Evolutionary conservation across 2,113 vertebrate species (phyloP).

Genomic region (Psittacus erithacus): DNA sequence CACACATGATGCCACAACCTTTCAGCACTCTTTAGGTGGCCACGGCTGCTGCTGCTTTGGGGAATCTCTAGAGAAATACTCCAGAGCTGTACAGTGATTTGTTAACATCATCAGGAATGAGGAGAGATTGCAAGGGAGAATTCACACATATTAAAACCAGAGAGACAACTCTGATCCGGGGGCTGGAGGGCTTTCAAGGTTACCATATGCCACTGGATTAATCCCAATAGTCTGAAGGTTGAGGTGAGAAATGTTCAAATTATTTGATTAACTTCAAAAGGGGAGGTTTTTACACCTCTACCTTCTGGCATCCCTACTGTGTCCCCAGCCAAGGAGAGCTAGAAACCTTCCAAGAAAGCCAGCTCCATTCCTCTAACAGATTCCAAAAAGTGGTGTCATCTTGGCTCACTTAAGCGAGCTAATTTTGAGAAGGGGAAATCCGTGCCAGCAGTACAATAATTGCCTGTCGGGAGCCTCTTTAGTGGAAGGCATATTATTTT

Average conservation of each 20-base stretch:
- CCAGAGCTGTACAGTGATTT: not conserved
- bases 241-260: conserved; percentile 47
- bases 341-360: not conserved
- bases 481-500: not conserved
- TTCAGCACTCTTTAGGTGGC: not conserved
- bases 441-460: not conserved
- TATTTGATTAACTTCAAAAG: conserved; percentile 46
- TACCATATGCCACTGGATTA: conserved; percentile 25
- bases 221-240: conserved; percentile 15
- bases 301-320: not conserved
- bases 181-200: conserved; percentile 44
- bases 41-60: not conserved
- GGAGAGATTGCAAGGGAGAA: not conserved
- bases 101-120: not conserved
- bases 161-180: not conserved
- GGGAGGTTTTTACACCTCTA: not conserved
- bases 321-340: conserved; percentile 30
- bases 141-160: not conserved
- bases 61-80: not conserved
- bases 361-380: conserved; percentile 28
- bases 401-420: not conserved
- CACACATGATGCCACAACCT: not conserved
- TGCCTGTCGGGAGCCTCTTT: not conserved
- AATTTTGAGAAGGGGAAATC: not conserved
- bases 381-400: conserved; percentile 14